phyloP scores from a whole-genome alignment of 2,888 invertebrate genomes.

The Invenusta paracnida region DNA sequence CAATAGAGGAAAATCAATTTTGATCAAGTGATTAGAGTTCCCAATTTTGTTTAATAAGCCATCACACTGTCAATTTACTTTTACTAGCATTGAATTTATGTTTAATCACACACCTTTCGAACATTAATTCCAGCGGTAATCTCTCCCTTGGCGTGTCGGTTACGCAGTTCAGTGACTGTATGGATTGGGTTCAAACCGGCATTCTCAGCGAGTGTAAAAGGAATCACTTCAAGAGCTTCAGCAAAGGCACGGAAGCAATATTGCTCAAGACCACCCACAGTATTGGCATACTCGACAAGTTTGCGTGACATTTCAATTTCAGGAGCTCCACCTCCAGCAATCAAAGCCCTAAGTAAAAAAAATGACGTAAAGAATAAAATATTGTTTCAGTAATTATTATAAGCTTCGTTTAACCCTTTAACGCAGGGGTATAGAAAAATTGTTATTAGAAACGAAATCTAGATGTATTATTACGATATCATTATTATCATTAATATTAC shows the following conservation, averaged over 20 bases:
- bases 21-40: no score
- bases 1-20: no score
- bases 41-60: no score
- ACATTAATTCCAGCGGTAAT: constrained; percentile 89
- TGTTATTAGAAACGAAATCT: no score
- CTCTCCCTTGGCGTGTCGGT: constrained; percentile 81
- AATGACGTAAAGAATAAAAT: no score
- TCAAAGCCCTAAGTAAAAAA: constrained; percentile 70
- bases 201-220: constrained; percentile 83
- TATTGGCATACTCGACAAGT: constrained; percentile 74
- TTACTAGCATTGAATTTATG: no score
- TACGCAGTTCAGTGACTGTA: constrained; percentile 91
- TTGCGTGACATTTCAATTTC: constrained; percentile 87
- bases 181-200: constrained; percentile 85
- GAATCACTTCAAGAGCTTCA: constrained; percentile 87
- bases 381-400: no score
- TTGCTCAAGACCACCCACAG: constrained; percentile 82
- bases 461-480: no score
- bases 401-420: no score
- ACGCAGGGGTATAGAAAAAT: no score
- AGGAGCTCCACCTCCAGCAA: constrained; percentile 94
- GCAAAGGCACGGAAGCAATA: constrained; percentile 92
- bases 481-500: no score
- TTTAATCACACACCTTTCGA: constrained; percentile 52
- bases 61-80: no score